These are phyloP conservation scores for Erethizon dorsatum DNA, from an alignment of 2,797 vertebrate species.

Conservation along the genomic window DNA sequence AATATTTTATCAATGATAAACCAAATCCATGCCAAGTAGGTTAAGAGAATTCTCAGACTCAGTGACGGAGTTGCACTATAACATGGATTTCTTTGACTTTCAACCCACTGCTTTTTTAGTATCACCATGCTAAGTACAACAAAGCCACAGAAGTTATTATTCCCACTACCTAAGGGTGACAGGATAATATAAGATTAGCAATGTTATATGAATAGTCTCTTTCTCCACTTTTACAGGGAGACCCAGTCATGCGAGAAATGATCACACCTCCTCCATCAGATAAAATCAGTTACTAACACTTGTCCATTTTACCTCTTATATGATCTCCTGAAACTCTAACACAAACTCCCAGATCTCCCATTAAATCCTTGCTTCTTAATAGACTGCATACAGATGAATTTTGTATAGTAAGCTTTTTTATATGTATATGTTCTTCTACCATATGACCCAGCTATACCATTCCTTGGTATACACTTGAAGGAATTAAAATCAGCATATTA, in stretches of 20 bases:
- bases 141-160: not conserved
- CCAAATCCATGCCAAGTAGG: not conserved
- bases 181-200: not conserved
- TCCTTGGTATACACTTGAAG: not conserved
- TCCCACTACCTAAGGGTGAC: not conserved
- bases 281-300: not conserved
- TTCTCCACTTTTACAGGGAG: not conserved
- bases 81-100: not conserved
- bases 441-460: not conserved
- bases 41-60: not conserved
- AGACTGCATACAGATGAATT: not conserved
- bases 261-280: not conserved
- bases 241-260: not conserved
- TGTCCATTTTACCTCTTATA: not conserved
- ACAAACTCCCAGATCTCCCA: not conserved
- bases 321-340: not conserved
- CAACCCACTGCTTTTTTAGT: not conserved
- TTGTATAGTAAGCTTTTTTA: not conserved
- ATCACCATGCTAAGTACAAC: not conserved
- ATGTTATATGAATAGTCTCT: not conserved
- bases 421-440: not conserved
- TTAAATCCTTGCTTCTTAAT: not conserved
- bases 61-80: not conserved
- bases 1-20: constrained; percentile 31
- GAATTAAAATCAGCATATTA: not conserved